Base-by-base conservation (phyloP, 2,888 invertebrate species). In the Cephonodes hylas region DNA sequence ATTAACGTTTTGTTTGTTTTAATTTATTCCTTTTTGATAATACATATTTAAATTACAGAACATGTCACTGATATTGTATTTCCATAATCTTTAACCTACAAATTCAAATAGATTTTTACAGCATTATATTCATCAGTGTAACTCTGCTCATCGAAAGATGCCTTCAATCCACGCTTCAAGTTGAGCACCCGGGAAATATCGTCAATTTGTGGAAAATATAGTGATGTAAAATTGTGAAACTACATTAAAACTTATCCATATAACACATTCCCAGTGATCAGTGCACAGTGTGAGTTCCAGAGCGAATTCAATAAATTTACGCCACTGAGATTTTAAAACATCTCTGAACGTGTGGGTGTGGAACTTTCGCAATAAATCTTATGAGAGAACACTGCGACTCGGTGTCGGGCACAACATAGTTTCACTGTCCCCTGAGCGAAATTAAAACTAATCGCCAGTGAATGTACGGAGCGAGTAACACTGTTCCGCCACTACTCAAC, bases 391-490 rank as follows among this genome's bases (percentile, higher is more conserved):
- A 66, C 64, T 66, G 60, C 60, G 58, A 66, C 63, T 64, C 64
- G 65, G 48, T 45, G 60, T 60, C 60, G 48, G 60, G 69, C 63
- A 65, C 64, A 58, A 69, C 75, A 77, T 76, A 79, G 76, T 77
- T 76, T 63, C 72, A 73, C 69, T 73, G 71, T 78, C 78, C 75
- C 75, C 62, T 66, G 75, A 72, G 78, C 59, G 71, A 81, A 84
- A 83, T 83, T 80, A 80, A 81, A 84, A 80, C 77, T 79, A 83
- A 83, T 83, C 81, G 77, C 70, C 71, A 74, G 67, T 72, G 72
- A 73, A 75, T 75, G 66, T 66, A 71, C 71, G 66, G 63, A 53
- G 27, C 18, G 27, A 15, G 53, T 31, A 53, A 53, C 53, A 53
- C 53, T 53, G 2, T 38, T 27, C 31, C 27, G 66, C 66, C 72